Evolutionary conservation across 2,888 invertebrate genomes (phyloP).

Genomic region (Polyploca ridens): DNA sequence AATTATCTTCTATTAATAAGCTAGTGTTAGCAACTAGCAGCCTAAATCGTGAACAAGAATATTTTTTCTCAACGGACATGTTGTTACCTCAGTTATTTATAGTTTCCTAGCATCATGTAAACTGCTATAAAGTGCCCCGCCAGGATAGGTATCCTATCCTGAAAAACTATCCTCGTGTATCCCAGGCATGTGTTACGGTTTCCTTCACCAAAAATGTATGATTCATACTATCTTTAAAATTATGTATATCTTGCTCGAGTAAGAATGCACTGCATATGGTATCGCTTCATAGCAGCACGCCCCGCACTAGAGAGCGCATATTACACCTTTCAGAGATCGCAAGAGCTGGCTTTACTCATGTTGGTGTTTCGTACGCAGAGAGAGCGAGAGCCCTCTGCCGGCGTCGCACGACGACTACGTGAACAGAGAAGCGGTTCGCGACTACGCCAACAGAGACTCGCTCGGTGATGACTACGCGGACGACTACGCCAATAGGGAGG

Average conservation of each 20-base stretch:
- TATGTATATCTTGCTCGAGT: not conserved
- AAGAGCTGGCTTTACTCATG: constrained; percentile 78
- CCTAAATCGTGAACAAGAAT: too few species aligned
- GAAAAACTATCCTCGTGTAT: too few species aligned
- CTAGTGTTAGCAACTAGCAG: too few species aligned
- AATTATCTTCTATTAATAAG: too few species aligned
- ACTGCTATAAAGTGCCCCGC: too few species aligned
- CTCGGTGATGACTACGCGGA: constrained; percentile 79
- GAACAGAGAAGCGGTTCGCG: constrained; percentile 73
- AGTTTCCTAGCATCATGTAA: too few species aligned
- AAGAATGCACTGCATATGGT: not conserved
- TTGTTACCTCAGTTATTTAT: too few species aligned
- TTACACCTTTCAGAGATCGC: constrained; percentile 70
- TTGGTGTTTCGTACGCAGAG: constrained; percentile 82
- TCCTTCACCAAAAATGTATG: too few species aligned
- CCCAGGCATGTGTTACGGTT: too few species aligned
- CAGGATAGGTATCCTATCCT: too few species aligned
- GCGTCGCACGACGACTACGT: constrained; percentile 77
- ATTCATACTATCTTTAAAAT: not conserved
- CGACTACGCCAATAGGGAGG: constrained; percentile 80
- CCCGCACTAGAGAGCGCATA: constrained; percentile 58
- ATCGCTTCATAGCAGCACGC: constrained; percentile 42
- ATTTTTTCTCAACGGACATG: too few species aligned
- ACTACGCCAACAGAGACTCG: constrained; percentile 78
- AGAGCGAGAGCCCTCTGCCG: constrained; percentile 77